These are phyloP conservation scores for Brachyhypopomus gauderio DNA, from an alignment of 2,113 vertebrate genomes.

Conservation along the genomic window DNA sequence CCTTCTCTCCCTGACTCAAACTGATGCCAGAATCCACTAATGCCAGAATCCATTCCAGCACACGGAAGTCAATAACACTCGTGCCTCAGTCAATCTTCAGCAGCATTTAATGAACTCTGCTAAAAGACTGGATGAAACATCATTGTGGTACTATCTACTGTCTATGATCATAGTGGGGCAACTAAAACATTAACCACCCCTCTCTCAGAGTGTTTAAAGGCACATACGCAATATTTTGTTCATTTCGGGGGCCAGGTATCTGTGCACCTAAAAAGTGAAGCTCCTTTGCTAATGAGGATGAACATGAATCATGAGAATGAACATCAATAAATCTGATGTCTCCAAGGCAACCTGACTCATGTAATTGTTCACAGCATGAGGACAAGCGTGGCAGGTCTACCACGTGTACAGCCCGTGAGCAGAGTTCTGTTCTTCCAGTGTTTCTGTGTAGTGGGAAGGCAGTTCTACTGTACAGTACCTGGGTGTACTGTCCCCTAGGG, in stretches of 20 bases:
- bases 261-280: constrained; percentile 69
- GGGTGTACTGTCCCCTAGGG: neutral
- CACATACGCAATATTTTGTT: constrained; percentile 69
- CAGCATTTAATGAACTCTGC: constrained; percentile 37
- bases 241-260: constrained; percentile 72
- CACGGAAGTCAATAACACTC: constrained; percentile 13
- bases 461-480: neutral
- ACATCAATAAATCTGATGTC: neutral
- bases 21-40: constrained; percentile 13
- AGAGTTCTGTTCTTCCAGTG: constrained; percentile 21
- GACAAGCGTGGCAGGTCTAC: neutral
- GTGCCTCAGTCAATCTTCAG: constrained; percentile 20
- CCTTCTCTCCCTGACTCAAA: neutral
- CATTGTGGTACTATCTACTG: neutral
- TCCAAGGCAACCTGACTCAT: neutral
- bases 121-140: constrained; percentile 5
- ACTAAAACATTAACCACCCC: constrained; percentile 65
- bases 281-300: constrained; percentile 73
- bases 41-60: neutral
- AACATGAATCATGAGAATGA: constrained; percentile 54
- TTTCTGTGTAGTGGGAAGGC: constrained; percentile 3
- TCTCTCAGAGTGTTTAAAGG: constrained; percentile 69
- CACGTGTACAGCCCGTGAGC: neutral
- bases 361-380: constrained; percentile 11
- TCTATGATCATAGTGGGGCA: constrained; percentile 35